Evolutionary conservation across 1,140 invertebrate genomes (phyloP), one percentile per base, ranked within the genome.

Genomic region (Euura lappo): DNA sequence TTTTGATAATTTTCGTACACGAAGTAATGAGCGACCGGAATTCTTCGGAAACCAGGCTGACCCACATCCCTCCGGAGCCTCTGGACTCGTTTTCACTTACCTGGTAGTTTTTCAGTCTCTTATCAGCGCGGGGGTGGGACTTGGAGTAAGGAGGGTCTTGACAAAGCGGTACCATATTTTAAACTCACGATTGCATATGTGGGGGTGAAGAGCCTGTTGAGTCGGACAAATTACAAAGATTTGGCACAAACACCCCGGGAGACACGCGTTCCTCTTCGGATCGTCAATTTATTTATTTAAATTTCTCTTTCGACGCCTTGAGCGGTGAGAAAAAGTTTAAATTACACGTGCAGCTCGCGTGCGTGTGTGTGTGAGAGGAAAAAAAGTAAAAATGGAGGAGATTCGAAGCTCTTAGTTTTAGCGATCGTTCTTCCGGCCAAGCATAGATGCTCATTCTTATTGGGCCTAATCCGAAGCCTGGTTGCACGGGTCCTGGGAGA

Each of bases 401-500:
- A 51, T 2, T 51, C 47, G 47, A 2, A n/a, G 47, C 47, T 51
- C 47, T 28, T 28, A 28, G 1, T 28, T 28, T 28, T 28, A 28
- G 28, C 28, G 28, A 28, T 28, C 28, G 28, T 28, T 28, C 1
- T 28, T 28, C 28, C 28, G 28, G 28, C 28, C 28, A 28, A 28
- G 0, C 28, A 28, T 28, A 28, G 28, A 28, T 28, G 28, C 28
- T 1, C n/a, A n/a, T n/a, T n/a, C n/a, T n/a, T n/a, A n/a, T n/a
- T n/a, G n/a, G 28, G 28, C 28, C 77, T 68, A 70, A 75, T 76
- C 77, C 73, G 67, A 70, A 67, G 42, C 68, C 28, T 28, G 69
- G n/a, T 68, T 72, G 76, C 75, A 75, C 75, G 47, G 7, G n/a
- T 51, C 47, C 11, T 51, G 47, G 7, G 69, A 79, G 77, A 85